Conservation (phyloP, 2,888 invertebrate genomes). For the Lasioglossum villosulum region DNA sequence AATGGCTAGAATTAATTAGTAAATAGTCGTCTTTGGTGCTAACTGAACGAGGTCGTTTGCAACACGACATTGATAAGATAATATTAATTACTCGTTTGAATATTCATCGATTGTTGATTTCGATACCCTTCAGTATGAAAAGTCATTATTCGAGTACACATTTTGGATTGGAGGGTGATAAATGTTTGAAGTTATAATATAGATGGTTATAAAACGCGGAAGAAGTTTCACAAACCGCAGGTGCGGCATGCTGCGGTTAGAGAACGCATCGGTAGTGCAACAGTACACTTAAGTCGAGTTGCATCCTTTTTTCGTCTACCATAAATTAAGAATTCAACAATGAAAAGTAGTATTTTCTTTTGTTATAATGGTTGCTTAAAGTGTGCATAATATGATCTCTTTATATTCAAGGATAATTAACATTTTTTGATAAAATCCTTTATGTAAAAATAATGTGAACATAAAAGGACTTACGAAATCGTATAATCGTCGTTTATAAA, state of each 20-base stretch:
- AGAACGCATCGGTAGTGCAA: conserved; percentile 24
- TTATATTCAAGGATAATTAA: background rate
- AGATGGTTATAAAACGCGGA: conserved; percentile 21
- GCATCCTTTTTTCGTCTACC: background rate
- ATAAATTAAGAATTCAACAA: background rate
- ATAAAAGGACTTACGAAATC: background rate
- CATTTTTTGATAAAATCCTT: no score
- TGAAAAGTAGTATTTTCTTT: background rate
- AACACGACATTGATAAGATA: background rate
- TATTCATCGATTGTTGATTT: background rate
- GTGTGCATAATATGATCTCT: background rate
- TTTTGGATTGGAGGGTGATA: background rate
- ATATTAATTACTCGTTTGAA: no score
- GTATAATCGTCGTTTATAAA: background rate
- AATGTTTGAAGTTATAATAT: background rate
- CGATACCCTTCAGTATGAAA: background rate
- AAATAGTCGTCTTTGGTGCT: background rate
- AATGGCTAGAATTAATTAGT: background rate
- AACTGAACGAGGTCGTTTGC: background rate
- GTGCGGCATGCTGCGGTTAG: conserved; percentile 19
- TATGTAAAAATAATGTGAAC: background rate
- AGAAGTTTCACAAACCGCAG: conserved; percentile 5
- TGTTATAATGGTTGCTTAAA: background rate
- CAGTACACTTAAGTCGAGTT: background rate
- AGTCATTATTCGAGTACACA: background rate